Evolutionary conservation across 1,140 invertebrate species (phyloP).

Genomic region (Lepidurus apus): DNA sequence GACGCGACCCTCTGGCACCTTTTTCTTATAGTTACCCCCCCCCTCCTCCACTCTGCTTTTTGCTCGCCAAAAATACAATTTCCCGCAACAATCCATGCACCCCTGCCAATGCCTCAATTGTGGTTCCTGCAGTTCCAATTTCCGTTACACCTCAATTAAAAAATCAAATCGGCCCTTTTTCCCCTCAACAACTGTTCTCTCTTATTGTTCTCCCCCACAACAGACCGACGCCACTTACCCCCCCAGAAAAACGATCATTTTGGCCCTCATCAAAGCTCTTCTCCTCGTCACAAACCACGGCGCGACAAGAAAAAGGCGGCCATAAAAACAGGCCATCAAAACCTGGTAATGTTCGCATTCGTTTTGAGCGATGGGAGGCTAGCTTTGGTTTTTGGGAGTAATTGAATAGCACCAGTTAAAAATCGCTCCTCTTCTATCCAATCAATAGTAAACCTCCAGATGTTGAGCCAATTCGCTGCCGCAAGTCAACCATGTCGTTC

Average conservation of each 20-base stretch:
- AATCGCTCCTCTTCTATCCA: too few relatives aligned
- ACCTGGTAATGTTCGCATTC: too few relatives aligned
- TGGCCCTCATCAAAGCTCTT: too few relatives aligned
- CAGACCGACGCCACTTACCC: too few relatives aligned
- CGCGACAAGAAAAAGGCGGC: too few relatives aligned
- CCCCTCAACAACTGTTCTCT: neutral
- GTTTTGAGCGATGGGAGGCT: too few relatives aligned
- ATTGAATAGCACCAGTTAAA: too few relatives aligned
- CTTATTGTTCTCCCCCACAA: neutral
- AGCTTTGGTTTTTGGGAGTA: too few relatives aligned
- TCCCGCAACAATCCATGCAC: neutral
- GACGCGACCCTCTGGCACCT: neutral
- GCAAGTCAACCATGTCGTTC: neutral
- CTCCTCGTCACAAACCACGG: too few relatives aligned
- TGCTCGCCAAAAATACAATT: neutral
- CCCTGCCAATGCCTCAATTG: neutral
- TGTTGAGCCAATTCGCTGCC: neutral
- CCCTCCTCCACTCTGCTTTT: neutral
- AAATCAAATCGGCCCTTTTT: neutral
- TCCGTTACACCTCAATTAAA: constrained; percentile 21
- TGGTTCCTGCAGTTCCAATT: neutral
- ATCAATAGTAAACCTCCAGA: neutral
- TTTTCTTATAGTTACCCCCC: too few relatives aligned
- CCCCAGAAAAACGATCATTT: too few relatives aligned
- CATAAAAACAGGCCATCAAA: too few relatives aligned